These are phyloP conservation scores for Procambarus virginalis DNA, from an alignment of 1,140 invertebrate genomes.

Conservation along the genomic window DNA sequence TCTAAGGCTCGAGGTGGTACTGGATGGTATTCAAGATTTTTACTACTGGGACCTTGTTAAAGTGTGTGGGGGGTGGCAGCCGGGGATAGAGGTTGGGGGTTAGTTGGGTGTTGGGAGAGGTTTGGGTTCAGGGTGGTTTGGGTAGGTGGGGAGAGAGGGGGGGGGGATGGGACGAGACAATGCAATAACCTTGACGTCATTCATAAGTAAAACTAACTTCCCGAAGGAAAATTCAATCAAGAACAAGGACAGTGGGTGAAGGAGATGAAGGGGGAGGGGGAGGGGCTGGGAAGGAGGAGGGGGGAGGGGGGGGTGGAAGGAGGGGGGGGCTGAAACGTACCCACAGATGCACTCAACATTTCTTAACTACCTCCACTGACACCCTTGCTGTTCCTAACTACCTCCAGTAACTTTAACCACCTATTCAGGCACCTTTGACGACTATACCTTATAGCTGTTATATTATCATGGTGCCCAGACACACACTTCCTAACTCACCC, in stretches of 20 bases:
- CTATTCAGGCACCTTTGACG: too few species aligned
- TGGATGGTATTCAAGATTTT: too few species aligned
- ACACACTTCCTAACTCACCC: too few species aligned
- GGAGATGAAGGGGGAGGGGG: neutral
- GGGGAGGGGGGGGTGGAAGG: neutral
- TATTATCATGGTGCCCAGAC: too few species aligned
- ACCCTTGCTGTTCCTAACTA: neutral
- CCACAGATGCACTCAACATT: too few species aligned
- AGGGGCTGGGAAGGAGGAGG: neutral
- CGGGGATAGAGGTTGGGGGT: too few species aligned
- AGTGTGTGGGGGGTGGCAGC: too few species aligned
- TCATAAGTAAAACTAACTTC: constrained; percentile 19
- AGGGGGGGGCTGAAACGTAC: neutral
- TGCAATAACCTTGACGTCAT: constrained; percentile 15
- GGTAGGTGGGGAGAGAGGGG: too few species aligned
- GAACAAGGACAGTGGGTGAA: neutral
- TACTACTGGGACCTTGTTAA: too few species aligned
- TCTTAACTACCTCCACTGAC: neutral
- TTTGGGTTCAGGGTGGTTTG: neutral
- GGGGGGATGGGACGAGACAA: neutral
- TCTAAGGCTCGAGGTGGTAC: too few species aligned
- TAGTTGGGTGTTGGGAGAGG: neutral
- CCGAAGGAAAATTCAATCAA: constrained; percentile 9
- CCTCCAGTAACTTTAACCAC: too few species aligned
- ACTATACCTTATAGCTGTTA: too few species aligned